Conservation (phyloP, 2,113 vertebrate species). For the Crotophaga sulcirostris region DNA sequence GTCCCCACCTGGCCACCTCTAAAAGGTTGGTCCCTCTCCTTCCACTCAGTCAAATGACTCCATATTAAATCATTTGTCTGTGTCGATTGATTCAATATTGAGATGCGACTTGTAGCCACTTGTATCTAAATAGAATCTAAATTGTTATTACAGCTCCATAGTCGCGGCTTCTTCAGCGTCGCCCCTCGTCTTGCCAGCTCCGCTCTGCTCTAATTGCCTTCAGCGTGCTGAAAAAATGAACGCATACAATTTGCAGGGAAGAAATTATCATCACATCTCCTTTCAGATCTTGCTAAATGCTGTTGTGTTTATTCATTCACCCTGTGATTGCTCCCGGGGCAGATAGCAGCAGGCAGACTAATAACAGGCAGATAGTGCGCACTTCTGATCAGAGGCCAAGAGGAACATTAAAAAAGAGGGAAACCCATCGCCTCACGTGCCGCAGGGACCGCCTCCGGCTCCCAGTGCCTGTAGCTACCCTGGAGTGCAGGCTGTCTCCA, state of each 20-base stretch:
- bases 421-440: neutral
- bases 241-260: conserved; percentile 39
- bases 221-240: neutral
- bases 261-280: conserved; percentile 62
- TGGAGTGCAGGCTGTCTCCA: fast-evolving
- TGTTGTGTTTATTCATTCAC: conserved; percentile 64
- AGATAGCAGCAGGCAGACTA: conserved; percentile 59
- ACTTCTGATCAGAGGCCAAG: conserved; percentile 46
- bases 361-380: neutral
- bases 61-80: conserved; percentile 54
- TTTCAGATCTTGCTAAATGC: conserved; percentile 49
- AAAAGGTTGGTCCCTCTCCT: neutral
- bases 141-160: conserved; percentile 57
- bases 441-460: neutral
- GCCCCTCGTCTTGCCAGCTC: conserved; percentile 34
- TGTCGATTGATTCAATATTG: conserved; percentile 62
- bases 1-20: neutral
- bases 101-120: conserved; percentile 51
- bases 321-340: conserved; percentile 34
- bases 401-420: neutral
- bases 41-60: neutral
- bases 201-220: conserved; percentile 55
- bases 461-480: neutral
- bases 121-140: conserved; percentile 76
- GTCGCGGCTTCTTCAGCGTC: neutral